Evolutionary conservation across 2,113 vertebrate species (phyloP).

Genomic region (Odocoileus virginianus): DNA sequence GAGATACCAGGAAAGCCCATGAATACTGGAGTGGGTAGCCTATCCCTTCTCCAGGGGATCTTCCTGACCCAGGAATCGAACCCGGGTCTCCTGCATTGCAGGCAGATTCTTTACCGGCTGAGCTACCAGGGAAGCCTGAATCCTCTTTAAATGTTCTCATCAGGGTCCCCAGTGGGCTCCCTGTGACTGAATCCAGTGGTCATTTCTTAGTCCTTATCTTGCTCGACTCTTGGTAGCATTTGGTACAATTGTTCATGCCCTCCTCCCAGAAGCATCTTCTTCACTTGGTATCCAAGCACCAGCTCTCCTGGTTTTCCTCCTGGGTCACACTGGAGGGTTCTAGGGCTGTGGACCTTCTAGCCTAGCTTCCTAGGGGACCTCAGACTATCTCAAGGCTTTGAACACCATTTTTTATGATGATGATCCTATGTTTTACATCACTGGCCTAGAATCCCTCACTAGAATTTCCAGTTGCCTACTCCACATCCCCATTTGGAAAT

Average conservation of each 20-base stretch:
- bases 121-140: background rate
- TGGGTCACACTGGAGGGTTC: rapidly evolving
- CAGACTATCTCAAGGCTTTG: background rate
- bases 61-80: background rate
- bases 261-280: background rate
- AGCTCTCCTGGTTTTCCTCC: background rate
- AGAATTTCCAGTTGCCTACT: background rate
- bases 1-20: background rate
- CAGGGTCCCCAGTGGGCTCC: background rate
- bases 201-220: background rate
- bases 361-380: background rate
- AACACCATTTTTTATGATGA: background rate
- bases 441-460: background rate
- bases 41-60: background rate
- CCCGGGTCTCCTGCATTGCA: background rate
- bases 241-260: background rate
- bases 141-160: background rate
- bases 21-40: background rate
- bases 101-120: background rate
- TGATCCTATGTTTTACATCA: background rate
- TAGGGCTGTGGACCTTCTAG: background rate
- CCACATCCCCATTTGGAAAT: background rate
- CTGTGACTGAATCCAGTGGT: background rate
- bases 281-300: background rate
- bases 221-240: too few species aligned